Percentiles rank a stretch among this genome's conserved stretches.
Conservation (phyloP, 2,888 invertebrate genomes). For the Acrobasis suavella region DNA sequence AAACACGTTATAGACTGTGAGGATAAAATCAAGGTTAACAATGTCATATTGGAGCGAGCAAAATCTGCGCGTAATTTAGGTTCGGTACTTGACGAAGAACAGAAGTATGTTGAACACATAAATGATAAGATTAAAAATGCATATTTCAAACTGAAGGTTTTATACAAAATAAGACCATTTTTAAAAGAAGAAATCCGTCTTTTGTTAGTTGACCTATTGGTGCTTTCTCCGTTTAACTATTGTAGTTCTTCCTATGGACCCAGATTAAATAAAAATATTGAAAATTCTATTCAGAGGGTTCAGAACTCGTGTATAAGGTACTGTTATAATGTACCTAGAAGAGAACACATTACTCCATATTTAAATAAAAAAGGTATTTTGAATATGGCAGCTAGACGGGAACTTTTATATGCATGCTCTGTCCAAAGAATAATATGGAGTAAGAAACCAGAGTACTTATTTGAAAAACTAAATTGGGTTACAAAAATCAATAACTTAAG, state of each 20-base stretch:
- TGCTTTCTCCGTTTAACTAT: slow-evolving; percentile 26
- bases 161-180: slow-evolving; percentile 16
- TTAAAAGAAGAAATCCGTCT: slow-evolving; percentile 15
- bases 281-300: slow-evolving; percentile 28
- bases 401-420: neutral
- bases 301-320: slow-evolving; percentile 24
- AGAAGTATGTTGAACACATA: slow-evolving; percentile 19
- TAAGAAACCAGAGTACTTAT: neutral
- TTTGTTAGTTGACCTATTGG: slow-evolving; percentile 10
- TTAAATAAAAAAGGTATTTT: neutral
- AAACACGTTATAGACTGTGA: neutral
- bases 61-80: slow-evolving; percentile 20
- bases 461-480: neutral
- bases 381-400: neutral
- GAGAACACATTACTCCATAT: slow-evolving; percentile 2
- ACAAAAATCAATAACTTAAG: neutral
- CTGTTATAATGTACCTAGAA: neutral
- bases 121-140: slow-evolving; percentile 21
- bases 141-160: slow-evolving; percentile 15
- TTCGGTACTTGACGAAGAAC: slow-evolving; percentile 18
- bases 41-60: neutral
- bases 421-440: neutral
- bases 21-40: neutral
- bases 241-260: slow-evolving; percentile 29
- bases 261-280: slow-evolving; percentile 21